phyloP scores from a whole-genome alignment of 2,888 invertebrate genomes.

The Agonopterix arenella region DNA sequence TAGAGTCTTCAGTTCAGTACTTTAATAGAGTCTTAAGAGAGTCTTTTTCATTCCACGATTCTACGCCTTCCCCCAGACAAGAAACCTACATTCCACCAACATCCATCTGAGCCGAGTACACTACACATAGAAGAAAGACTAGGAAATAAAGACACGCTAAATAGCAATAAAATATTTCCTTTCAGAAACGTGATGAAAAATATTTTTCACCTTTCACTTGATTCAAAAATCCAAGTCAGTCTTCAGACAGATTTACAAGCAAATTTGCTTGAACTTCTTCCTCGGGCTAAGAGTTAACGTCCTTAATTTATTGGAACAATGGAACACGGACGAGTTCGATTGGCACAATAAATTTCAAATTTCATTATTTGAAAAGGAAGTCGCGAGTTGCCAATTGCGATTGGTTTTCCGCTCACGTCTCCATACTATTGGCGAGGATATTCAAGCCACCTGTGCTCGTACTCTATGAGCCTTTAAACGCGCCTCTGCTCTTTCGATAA shows the following conservation, averaged over 20 bases:
- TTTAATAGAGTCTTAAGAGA: too few species aligned
- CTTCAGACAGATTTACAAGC: conserved; percentile 30
- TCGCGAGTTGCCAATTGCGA: conserved; percentile 65
- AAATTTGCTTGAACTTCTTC: conserved; percentile 37
- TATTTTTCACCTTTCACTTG: too few species aligned
- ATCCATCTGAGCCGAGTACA: too few species aligned
- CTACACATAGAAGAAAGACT: too few species aligned
- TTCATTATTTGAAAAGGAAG: conserved; percentile 73
- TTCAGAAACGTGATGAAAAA: too few species aligned
- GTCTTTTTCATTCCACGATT: too few species aligned
- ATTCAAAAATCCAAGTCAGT: neutral
- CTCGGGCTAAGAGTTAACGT: conserved; percentile 35
- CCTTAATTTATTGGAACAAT: conserved; percentile 57
- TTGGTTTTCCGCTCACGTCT: conserved; percentile 72
- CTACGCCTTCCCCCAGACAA: too few species aligned
- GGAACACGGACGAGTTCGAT: conserved; percentile 49
- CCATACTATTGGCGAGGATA: conserved; percentile 70
- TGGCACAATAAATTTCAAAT: conserved; percentile 71
- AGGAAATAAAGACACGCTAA: too few species aligned
- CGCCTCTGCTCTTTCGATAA: conserved; percentile 66
- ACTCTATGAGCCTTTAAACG: conserved; percentile 72
- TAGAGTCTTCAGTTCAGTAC: too few species aligned
- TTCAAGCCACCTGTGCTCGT: conserved; percentile 70
- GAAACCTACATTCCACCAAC: too few species aligned
- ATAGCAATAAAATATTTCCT: too few species aligned